Base-by-base conservation (phyloP, 2,797 vertebrate genomes). In the Harpagifer antarcticus region DNA sequence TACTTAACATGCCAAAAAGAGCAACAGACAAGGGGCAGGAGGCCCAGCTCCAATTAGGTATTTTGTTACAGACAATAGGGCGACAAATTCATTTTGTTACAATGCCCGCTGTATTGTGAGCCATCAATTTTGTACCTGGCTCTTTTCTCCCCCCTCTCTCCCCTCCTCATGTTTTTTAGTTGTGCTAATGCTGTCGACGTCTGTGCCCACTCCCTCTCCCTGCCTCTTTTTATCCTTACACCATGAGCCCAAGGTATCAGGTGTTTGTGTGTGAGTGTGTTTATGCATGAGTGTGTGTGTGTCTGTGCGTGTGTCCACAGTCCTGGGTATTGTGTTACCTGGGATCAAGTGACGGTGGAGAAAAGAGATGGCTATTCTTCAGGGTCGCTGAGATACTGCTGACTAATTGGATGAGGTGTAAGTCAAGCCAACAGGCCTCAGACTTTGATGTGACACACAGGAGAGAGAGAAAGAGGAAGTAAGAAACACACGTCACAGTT, bases 391-490 rank as follows among this genome's bases (percentile, higher is more conserved):
- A 95, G 96, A 96, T 96, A 95, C 96, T 94, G 89, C 72, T n/a
- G 85, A 94, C 95, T 98, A 98, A 98, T 97, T 98, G 96, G 97
- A 97, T 97, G 95, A 96, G 95, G 96, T 96, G 97, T 97, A 98
- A 97, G 95, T 95, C 93, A 94, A 97, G 94, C 96, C 96, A 96
- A 95, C 93, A 84, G 95, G 95, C 91, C 90, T 92, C 91, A 61
- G 91, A 94, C 96, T 96, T 96, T 96, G 95, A 97, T 96, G 96
- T 95, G 95, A 93, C 91, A 92, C 90, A 85, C 90, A 77, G 85
- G 92, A 89, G 83, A 85, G 0, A 88, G 59, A 68, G 60, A 59
- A 73, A 31, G 67, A 17, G 20, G 9, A 14, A 45, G 58, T 49
- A 14, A 78, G 66, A 68, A 44, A 37, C 33, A 37, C 33, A 37